Percentiles rank a stretch among this genome's conserved stretches.
phyloP scores from a whole-genome alignment of 2,888 invertebrate species.

The Drosophila histrio region DNA sequence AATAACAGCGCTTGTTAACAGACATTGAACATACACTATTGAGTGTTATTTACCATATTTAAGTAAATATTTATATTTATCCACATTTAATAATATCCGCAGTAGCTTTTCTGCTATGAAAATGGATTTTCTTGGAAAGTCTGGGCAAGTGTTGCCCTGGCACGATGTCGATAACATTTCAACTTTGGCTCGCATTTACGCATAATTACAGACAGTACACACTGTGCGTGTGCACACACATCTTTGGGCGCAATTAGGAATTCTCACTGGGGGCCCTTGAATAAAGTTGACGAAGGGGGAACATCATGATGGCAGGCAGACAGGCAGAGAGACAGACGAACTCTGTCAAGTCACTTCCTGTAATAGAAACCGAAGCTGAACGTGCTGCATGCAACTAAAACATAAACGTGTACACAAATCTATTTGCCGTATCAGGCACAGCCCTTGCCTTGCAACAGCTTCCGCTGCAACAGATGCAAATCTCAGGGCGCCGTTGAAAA shows the following conservation, averaged over 20 bases:
- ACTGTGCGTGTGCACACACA: constrained; percentile 59
- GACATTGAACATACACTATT: neutral
- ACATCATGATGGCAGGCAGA: neutral
- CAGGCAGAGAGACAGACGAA: constrained; percentile 39
- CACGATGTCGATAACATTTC: constrained; percentile 62
- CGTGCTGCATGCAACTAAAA: constrained; percentile 38
- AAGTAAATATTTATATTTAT: constrained; percentile 27
- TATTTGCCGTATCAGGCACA: constrained; percentile 34
- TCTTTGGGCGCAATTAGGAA: constrained; percentile 64
- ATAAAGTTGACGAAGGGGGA: constrained; percentile 17
- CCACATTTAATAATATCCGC: neutral
- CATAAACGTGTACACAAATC: constrained; percentile 56
- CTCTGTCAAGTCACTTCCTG: constrained; percentile 79
- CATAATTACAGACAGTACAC: constrained; percentile 57
- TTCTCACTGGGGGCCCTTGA: constrained; percentile 37
- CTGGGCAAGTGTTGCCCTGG: constrained; percentile 40
- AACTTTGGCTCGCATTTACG: constrained; percentile 58
- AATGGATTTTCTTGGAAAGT: constrained; percentile 15
- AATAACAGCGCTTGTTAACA: constrained; percentile 5
- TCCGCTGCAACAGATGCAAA: constrained; percentile 60
- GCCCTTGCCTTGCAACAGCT: constrained; percentile 41
- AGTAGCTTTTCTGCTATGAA: neutral
- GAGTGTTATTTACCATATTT: constrained; percentile 1
- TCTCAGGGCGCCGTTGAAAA: constrained; percentile 59
- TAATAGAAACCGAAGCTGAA: constrained; percentile 65